These are phyloP conservation scores for Ophiothrix spiculata DNA, from an alignment of 35 echinoderm and acorn worm species.

Conservation along the genomic window DNA sequence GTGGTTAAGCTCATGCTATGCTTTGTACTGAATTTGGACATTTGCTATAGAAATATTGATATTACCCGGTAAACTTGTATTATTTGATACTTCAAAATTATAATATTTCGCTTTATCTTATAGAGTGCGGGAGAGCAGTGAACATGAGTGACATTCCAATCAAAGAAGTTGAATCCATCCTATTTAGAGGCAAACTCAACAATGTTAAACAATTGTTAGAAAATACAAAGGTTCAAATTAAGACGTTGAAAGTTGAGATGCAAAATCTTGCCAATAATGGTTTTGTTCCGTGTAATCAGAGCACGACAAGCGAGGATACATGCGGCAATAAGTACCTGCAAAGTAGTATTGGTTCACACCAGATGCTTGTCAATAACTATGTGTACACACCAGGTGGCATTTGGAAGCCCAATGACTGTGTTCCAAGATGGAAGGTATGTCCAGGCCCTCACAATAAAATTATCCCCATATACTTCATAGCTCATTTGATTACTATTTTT, in stretches of 20 bases:
- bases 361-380: neutral
- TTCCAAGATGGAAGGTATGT: neutral
- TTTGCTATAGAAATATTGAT: too few relatives aligned
- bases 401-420: neutral
- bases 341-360: neutral
- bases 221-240: neutral
- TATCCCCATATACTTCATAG: too few relatives aligned
- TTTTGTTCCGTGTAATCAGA: neutral
- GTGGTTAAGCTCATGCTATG: too few relatives aligned
- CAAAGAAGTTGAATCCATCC: neutral
- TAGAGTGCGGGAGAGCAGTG: neutral
- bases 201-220: neutral
- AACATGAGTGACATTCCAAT: neutral
- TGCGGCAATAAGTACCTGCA: neutral
- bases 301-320: neutral
- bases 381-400: neutral
- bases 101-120: too few relatives aligned
- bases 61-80: too few relatives aligned
- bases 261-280: neutral
- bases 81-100: too few relatives aligned
- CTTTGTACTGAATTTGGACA: too few relatives aligned
- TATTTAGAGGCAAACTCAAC: neutral
- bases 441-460: too few relatives aligned
- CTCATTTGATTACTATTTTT: too few relatives aligned
- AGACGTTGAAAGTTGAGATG: neutral